Evolutionary conservation across 2,797 vertebrate genomes (phyloP), one percentile per base, ranked within the genome.

Genomic region (Chelonia mydas): DNA sequence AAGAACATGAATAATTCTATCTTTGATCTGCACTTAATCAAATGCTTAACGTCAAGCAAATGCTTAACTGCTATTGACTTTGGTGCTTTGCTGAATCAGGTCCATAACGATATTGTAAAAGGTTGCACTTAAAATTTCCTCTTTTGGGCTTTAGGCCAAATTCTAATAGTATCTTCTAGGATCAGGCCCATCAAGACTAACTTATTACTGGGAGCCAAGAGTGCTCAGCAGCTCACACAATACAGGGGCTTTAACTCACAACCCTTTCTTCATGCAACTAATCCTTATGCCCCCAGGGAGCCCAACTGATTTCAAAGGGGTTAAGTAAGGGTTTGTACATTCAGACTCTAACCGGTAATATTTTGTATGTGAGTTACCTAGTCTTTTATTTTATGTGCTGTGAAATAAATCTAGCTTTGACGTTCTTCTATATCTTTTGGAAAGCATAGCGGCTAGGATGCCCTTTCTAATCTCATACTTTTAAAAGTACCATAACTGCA

Each of bases 361-460:
- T 55, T 91, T 92, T 33, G 37, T 90, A 19, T 12, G 37, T 51
- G 7, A 90, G 53, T 81, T 87, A 68, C 21, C 80, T 50, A 16
- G 13, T 59, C 3, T 77, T 80, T 54, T 84, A 82, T 80, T 81
- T 79, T 6, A 17, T 31, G 25, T 59, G 9, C 59, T 84, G 7
- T 15, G 21, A 82, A 81, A 76, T 65, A 28, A 2, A 45, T 65
- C 7, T 16, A 61, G 37, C 12, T 65, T 81, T 81, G 55, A 86
- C 0, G 5, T 77, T 17, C 9, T 6, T 41, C 0, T 0, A 3
- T 47, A 41, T 89, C 8, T 13, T 80, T 83, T 85, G 59, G 76
- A 81, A 68, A 77, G 11, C 3, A 79, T 25, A 85, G 5, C 7
- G 45, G 12, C 5, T 37, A 65, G 31, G 8, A 25, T 51, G 37